Evolutionary conservation across 2,888 invertebrate species (phyloP), one percentile per base, ranked within the genome.

Genomic region (Drosophila fungiperda): DNA sequence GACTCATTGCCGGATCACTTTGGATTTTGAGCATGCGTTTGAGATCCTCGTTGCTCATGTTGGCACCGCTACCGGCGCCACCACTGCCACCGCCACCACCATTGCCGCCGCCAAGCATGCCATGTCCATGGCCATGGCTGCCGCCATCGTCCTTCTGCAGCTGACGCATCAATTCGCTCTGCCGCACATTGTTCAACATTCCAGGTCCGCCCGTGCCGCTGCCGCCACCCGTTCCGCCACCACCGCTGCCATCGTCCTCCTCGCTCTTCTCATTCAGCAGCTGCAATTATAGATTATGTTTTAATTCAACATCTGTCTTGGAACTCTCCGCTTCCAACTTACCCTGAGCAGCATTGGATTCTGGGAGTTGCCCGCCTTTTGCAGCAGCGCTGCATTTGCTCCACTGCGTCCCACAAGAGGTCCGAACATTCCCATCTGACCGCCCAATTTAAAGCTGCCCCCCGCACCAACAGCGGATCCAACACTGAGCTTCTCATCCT

Each of bases 191-290:
- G 53, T 67, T 78, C 82, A 54, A 53, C 0, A 29, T 49, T 35
- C 84, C 79, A 38, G 94, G 82, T 94, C 94, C 78, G 0, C 81
- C 69, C 0, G 58, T 15, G 12, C 70, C 80, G 2, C 49, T 54
- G 5, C 68, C 57, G 15, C 20, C 6, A 29, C 15, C 29, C 5
- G 49, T 26, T 9, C 49, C 49, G 5, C 49, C 49, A 6, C n/a
- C 49, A 8, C 81, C 70, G 29, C 80, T 89, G 59, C 96, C 96
- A 68, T 95, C 95, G 82, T 97, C 97, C 82, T 97, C 96, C 85
- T 97, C 97, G 70, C 95, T 96, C 93, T 96, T 97, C 79, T 97
- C 96, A 91, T 97, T 97, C 76, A 97, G 94, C 92, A 97, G 95
- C 96, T 97, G 92, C 29, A 68, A 36, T 45, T 2, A 61, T 38